Evolutionary conservation across 2,888 invertebrate genomes (phyloP).

Genomic region (Nomada goodeniana): DNA sequence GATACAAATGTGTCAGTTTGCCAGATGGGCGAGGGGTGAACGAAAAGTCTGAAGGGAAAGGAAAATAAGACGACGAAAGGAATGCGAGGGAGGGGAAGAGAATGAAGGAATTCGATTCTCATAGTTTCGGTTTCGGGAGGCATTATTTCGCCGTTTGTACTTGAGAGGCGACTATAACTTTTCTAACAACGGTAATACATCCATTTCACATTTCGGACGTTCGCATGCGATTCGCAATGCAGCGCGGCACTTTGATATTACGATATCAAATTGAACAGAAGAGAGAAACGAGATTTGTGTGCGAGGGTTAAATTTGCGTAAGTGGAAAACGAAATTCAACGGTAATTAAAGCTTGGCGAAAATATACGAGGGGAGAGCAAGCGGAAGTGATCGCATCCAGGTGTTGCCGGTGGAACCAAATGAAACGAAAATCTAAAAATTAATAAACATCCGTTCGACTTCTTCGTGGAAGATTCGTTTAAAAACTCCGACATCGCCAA

Average conservation of each 20-base stretch:
- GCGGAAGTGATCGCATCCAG: constrained; percentile 18
- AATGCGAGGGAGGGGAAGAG: constrained; percentile 31
- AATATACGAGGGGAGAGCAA: constrained; percentile 29
- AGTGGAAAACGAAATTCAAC: constrained; percentile 20
- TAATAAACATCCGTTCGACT: constrained; percentile 4
- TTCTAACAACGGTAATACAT: too few relatives aligned
- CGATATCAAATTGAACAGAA: too few relatives aligned
- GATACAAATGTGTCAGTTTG: constrained; percentile 60
- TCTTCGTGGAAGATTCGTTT: neutral
- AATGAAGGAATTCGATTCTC: neutral
- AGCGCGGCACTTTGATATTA: too few relatives aligned
- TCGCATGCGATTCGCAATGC: too few relatives aligned
- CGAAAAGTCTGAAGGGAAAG: constrained; percentile 19
- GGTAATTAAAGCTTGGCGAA: constrained; percentile 26
- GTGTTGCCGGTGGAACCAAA: constrained; percentile 11
- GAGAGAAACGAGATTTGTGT: too few relatives aligned
- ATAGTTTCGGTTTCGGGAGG: neutral
- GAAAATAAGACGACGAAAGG: constrained; percentile 33
- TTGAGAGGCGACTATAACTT: too few relatives aligned
- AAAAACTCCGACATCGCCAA: too few relatives aligned
- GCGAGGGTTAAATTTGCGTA: neutral
- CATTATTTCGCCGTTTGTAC: too few relatives aligned
- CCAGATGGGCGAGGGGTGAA: constrained; percentile 24
- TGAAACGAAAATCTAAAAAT: constrained; percentile 15
- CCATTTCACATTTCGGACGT: too few relatives aligned